Evolutionary conservation across 2,888 invertebrate species (phyloP), one percentile per base, ranked within the genome.

Genomic region (Heteropelma amictum): DNA sequence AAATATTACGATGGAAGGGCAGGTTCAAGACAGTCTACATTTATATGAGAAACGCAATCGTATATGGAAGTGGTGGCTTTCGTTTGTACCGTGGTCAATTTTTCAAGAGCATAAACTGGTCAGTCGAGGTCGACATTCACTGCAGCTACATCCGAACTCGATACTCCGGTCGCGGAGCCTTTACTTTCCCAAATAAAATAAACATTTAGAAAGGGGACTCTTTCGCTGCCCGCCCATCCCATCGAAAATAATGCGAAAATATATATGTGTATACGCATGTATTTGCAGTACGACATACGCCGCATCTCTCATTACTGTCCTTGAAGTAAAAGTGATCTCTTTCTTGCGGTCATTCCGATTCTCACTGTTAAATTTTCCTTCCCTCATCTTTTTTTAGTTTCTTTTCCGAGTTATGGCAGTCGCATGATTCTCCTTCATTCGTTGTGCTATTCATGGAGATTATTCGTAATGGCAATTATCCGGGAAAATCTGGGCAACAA

Each of bases 181-280:
- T 70, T 58, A 86, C 87, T 88, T 88, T 88, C 86, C 80, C 82
- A 83, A 85, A 84, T 83, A 79, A 83, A 86, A 84, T 80, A 81
- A 85, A 86, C 77, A 77, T 87, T 87, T 88, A 85, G 87, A 87
- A 88, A 88, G 86, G 85, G 81, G 79, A 72, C 79, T 77, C 77
- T 68, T 63, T 69, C 68, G 51, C 56, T 54, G 60, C 69, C 63
- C 58, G 71, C 76, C 74, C 63, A 47, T 70, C 80, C 58, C 69
- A 70, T 69, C 61, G 10, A 23, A n/a, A 70, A 35, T 49, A 56
- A 28, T 45, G 40, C 45, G 35, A 12, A 5, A 14, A 47, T 54
- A 30, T 26, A 42, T 45, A 38, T 53, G 35, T 42, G 19, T 10
- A 19, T 19, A 67, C 49, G 42, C 58, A 28, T 64, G 42, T 61